Evolutionary conservation across 1,140 invertebrate species (phyloP).

Genomic region (Trichoplusia ni): DNA sequence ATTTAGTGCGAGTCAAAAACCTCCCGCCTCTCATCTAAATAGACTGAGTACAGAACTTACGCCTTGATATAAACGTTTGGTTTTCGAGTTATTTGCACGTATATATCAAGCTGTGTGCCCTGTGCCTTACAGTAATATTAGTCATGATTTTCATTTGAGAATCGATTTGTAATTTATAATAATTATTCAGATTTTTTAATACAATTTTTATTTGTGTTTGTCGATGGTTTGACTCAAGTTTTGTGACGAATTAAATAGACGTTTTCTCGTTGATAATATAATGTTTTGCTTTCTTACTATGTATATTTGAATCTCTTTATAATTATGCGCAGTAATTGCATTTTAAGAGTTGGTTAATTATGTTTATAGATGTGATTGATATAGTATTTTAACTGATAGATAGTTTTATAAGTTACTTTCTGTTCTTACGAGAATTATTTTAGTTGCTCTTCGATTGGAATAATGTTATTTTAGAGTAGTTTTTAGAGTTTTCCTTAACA

Average conservation of each 20-base stretch:
- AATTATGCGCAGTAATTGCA: slow-evolving; percentile 25
- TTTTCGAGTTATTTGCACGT: not conserved
- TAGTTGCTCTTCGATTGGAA: slow-evolving; percentile 18
- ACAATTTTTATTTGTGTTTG: slow-evolving; percentile 11
- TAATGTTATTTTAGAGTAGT: slow-evolving; percentile 13
- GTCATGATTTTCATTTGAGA: slow-evolving; percentile 8
- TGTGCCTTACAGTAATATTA: slow-evolving; percentile 25
- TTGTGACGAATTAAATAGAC: slow-evolving; percentile 19
- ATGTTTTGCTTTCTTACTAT: slow-evolving; percentile 13
- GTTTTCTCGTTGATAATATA: slow-evolving; percentile 22
- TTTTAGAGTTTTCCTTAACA: not conserved
- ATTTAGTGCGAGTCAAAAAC: slow-evolving; percentile 64
- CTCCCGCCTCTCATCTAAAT: slow-evolving; percentile 65
- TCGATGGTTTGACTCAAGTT: slow-evolving; percentile 18
- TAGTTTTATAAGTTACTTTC: slow-evolving; percentile 30
- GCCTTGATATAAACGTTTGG: slow-evolving; percentile 29
- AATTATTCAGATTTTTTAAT: slow-evolving; percentile 21
- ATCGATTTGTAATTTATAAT: slow-evolving; percentile 25
- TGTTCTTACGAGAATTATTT: slow-evolving; percentile 19
- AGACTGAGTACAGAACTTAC: slow-evolving; percentile 12
- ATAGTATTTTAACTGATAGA: slow-evolving; percentile 21
- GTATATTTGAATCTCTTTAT: slow-evolving; percentile 29
- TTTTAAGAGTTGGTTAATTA: slow-evolving; percentile 12
- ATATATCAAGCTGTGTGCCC: slow-evolving; percentile 16
- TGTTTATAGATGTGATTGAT: slow-evolving; percentile 19